These are phyloP conservation scores for Phodopus roborovskii DNA, from an alignment of 2,113 vertebrate species.

Conservation along the genomic window DNA sequence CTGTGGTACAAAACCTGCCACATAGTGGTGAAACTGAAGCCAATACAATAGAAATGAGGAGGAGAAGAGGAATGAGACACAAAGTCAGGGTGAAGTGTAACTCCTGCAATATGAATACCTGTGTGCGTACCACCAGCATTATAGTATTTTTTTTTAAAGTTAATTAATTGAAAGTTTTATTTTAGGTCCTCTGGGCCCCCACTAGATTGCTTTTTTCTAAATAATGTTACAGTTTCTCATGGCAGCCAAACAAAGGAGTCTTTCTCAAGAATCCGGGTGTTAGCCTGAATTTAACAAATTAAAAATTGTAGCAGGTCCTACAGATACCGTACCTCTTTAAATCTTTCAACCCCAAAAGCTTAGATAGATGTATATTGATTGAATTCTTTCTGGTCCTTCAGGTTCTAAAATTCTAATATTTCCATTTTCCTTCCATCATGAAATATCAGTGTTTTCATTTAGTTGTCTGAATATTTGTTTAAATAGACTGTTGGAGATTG, in stretches of 20 bases:
- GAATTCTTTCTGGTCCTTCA: neutral
- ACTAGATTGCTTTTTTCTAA: neutral
- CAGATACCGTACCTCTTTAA: neutral
- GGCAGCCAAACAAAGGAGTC: neutral
- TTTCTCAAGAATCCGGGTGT: neutral
- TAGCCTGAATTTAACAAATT: neutral
- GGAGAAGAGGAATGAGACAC: neutral
- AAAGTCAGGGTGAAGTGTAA: neutral
- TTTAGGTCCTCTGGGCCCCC: neutral
- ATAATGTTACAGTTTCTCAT: neutral
- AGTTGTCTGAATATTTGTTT: neutral
- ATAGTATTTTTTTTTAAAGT: neutral
- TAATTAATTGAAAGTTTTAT: neutral
- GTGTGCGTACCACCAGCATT: neutral
- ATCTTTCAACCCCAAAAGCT: neutral
- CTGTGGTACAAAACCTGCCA: neutral
- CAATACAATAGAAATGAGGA: neutral
- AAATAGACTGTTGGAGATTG: neutral
- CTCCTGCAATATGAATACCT: neutral
- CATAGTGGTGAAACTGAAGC: neutral
- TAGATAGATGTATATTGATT: neutral
- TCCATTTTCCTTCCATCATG: neutral
- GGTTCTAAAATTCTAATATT: neutral
- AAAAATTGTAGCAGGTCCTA: neutral
- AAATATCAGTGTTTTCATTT: neutral